These are phyloP conservation scores for Aplodontia rufa DNA, from an alignment of 2,113 vertebrate genomes.

Conservation along the genomic window DNA sequence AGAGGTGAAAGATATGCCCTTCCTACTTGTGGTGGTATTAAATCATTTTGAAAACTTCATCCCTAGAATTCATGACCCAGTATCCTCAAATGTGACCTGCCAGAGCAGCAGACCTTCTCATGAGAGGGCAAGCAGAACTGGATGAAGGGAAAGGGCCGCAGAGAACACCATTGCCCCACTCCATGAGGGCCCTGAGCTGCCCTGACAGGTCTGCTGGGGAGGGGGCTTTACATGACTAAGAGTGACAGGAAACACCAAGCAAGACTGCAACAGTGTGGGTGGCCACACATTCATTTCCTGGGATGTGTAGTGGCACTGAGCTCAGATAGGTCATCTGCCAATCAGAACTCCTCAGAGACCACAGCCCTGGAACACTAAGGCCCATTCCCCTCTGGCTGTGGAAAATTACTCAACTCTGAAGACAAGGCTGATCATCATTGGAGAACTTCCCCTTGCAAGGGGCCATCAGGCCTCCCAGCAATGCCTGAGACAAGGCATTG, in stretches of 20 bases:
- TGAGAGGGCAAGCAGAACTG: background rate
- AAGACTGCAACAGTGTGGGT: too few species aligned
- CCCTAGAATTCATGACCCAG: background rate
- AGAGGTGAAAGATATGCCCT: background rate
- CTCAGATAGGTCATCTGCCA: too few species aligned
- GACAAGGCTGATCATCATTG: background rate
- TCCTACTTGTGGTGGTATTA: accelerated
- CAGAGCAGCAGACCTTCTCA: background rate
- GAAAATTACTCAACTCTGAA: background rate
- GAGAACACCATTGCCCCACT: too few species aligned
- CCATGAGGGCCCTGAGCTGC: background rate
- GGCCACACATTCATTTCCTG: background rate
- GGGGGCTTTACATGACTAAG: too few species aligned
- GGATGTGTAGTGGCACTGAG: background rate
- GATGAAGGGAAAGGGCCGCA: background rate
- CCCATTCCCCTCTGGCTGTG: background rate
- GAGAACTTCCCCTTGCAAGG: too few species aligned
- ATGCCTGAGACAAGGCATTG: background rate
- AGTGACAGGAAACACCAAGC: background rate
- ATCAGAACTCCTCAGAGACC: accelerated
- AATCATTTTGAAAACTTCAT: background rate
- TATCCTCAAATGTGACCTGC: background rate
- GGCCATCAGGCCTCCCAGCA: background rate
- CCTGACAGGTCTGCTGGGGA: background rate
- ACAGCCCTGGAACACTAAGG: background rate